phyloP scores from a whole-genome alignment of 2,888 invertebrate genomes.

The Napeogenes inachia region DNA sequence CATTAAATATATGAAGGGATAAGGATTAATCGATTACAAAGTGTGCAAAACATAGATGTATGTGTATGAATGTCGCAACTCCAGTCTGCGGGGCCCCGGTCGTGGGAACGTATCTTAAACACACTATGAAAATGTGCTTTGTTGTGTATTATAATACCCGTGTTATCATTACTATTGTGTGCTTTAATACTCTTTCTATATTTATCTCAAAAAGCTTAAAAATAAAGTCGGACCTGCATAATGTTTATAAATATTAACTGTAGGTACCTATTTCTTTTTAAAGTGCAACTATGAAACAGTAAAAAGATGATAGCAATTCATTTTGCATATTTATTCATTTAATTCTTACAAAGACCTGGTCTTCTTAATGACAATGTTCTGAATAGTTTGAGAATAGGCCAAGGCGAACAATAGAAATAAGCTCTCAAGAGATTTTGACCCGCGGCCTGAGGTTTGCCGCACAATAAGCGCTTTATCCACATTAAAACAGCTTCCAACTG shows the following conservation, averaged over 20 bases:
- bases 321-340: neutral
- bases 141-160: slow-evolving; percentile 19
- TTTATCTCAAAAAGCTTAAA: neutral
- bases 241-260: no score
- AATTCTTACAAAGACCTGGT: slow-evolving; percentile 13
- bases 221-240: neutral
- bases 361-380: slow-evolving; percentile 19
- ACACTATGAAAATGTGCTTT: slow-evolving; percentile 15
- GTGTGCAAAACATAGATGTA: slow-evolving; percentile 18
- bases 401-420: slow-evolving; percentile 50
- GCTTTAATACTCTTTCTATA: neutral
- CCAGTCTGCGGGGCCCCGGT: slow-evolving; percentile 38
- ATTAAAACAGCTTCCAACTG: slow-evolving; percentile 49
- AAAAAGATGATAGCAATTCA: no score
- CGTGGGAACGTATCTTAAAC: slow-evolving; percentile 47
- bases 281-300: no score
- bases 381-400: slow-evolving; percentile 40
- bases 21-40: neutral
- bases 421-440: slow-evolving; percentile 51
- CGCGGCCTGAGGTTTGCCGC: slow-evolving; percentile 42
- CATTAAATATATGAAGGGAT: neutral
- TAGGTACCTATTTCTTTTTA: no score
- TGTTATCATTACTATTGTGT: slow-evolving; percentile 3
- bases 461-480: slow-evolving; percentile 48
- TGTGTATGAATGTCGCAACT: slow-evolving; percentile 31